Evolutionary conservation across 2,113 vertebrate species (phyloP).

Genomic region (Elachura formosa): DNA sequence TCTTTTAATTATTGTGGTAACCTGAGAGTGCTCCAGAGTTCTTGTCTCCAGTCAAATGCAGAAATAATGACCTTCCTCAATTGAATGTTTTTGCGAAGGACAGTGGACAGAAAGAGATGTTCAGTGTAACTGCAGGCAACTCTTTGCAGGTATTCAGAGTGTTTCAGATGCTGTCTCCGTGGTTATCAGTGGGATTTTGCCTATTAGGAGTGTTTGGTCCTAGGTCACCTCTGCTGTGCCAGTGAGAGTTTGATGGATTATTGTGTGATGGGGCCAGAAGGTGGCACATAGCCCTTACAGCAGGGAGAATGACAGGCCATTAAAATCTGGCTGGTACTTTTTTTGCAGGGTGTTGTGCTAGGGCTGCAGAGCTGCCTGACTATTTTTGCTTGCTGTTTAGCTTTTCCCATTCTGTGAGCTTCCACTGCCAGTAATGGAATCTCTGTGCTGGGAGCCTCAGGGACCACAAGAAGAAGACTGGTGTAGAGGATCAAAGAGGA

Average conservation of each 20-base stretch:
- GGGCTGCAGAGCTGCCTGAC: slow-evolving; percentile 1
- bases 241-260: neutral
- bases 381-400: slow-evolving; percentile 1
- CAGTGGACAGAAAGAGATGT: neutral
- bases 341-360: neutral
- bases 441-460: neutral
- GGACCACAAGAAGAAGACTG: neutral
- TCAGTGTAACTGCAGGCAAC: neutral
- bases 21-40: neutral
- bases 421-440: neutral
- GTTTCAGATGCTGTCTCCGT: neutral
- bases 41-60: neutral
- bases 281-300: neutral
- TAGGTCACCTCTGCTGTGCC: neutral
- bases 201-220: neutral
- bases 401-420: neutral
- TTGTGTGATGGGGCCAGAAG: slow-evolving; percentile 9
- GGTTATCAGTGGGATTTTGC: neutral
- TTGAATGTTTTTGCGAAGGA: neutral
- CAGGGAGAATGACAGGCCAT: neutral
- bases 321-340: slow-evolving; percentile 7
- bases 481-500: neutral
- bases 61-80: neutral
- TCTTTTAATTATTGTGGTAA: neutral
- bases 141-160: neutral